Evolutionary conservation across 1,140 invertebrate genomes (phyloP), one percentile per base, ranked within the genome.

Genomic region (Meloidogyne chitwoodi): DNA sequence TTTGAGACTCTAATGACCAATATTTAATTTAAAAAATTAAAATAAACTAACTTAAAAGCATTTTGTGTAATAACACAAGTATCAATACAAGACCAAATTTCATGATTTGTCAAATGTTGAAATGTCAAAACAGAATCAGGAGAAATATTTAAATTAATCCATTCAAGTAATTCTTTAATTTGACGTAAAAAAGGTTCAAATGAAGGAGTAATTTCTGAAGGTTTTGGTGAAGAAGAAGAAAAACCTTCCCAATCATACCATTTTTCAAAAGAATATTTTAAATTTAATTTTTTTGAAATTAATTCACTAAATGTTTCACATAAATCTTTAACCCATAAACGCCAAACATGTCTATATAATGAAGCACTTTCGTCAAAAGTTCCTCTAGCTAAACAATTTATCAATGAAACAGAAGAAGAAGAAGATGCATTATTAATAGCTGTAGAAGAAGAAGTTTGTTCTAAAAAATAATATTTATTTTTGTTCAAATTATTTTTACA

Each of bases 261-360:
- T 44, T 72, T 63, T 62, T 79, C 78, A 22, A 69, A 68, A 4
- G 62, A 38, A 44, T 79, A 79, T 56, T 56, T 56, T n/a, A 0
- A 14, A 11, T 19, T 38, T 14, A 81, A 26, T 72, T 83, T 75
- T 38, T 68, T 41, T 2, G 24, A 27, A 66, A 81, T 80, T 61
- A 68, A 41, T 19, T 81, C 81, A 29, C 68, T 31, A 62, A 81
- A 81, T 14, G 56, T 29, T 62, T 72, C 68, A 22, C 69, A 63
- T 27, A 82, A 56, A 66, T 61, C 61, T 27, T 70, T 68, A n/a
- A 75, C 78, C 27, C 71, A 34, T 44, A 79, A 68, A 56, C 81
- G 74, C 80, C 80, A 81, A 34, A 79, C 80, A 34, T 81, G 80
- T 24, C 77, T 66, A 73, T 81, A 81, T 26, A 81, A 67, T 48